Conservation (phyloP, 2,113 vertebrate species). For the Pterocles burchelli region DNA sequence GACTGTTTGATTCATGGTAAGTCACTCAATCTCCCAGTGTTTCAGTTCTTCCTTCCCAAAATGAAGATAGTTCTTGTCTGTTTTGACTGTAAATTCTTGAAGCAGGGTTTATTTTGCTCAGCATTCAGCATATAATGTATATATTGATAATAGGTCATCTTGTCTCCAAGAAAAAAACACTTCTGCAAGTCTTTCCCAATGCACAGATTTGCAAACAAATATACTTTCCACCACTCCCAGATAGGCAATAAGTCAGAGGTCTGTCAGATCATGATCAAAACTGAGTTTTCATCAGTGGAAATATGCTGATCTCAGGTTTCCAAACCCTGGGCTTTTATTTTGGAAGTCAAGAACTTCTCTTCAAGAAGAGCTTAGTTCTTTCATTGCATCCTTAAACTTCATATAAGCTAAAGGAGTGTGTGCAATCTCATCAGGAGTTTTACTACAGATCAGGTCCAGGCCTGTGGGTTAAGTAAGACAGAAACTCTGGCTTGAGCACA, state of each 20-base stretch:
- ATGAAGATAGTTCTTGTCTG: background rate
- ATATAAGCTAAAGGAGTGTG: background rate
- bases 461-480: constrained; percentile 25
- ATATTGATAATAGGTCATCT: background rate
- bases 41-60: constrained; percentile 9
- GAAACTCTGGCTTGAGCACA: constrained; percentile 1
- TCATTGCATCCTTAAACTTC: background rate
- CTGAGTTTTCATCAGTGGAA: background rate
- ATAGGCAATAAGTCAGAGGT: background rate
- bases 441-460: background rate
- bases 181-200: background rate
- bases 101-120: background rate
- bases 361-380: background rate
- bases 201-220: background rate
- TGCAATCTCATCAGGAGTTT: background rate
- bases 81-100: background rate
- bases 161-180: background rate
- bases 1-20: background rate
- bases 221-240: background rate
- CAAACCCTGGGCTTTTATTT: background rate
- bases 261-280: constrained; percentile 1
- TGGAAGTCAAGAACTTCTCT: background rate
- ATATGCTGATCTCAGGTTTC: background rate
- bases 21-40: background rate
- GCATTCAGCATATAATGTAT: background rate